phyloP scores from a whole-genome alignment of 2,888 invertebrate genomes.

The Spicauda simplicius region DNA sequence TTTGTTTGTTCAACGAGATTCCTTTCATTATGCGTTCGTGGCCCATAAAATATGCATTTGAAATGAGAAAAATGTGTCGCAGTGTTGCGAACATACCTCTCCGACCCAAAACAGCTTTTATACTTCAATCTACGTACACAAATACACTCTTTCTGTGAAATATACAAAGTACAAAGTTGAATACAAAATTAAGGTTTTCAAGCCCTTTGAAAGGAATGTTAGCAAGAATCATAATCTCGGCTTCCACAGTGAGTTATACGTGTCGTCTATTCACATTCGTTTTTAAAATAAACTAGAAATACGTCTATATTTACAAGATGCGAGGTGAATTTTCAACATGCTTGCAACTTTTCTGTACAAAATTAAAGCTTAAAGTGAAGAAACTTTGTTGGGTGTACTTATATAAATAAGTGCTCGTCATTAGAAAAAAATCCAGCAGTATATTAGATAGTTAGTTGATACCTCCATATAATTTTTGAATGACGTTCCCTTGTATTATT shows the following conservation, averaged over 20 bases:
- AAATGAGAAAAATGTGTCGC: constrained; percentile 83
- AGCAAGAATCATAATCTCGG: constrained; percentile 75
- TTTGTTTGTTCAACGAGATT: constrained; percentile 73
- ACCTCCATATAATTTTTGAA: too few species aligned
- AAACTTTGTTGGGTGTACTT: constrained; percentile 26
- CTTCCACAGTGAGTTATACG: constrained; percentile 68
- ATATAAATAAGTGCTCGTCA: background rate
- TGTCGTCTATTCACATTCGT: constrained; percentile 75
- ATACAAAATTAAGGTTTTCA: constrained; percentile 38
- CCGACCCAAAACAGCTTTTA: constrained; percentile 43
- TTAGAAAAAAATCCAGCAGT: too few species aligned
- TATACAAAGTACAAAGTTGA: constrained; percentile 46
- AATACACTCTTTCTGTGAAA: constrained; percentile 45
- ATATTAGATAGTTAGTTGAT: too few species aligned
- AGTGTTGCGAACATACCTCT: constrained; percentile 56
- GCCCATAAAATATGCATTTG: constrained; percentile 81
- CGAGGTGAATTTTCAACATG: constrained; percentile 27
- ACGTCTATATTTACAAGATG: constrained; percentile 47
- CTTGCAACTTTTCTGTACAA: constrained; percentile 25
- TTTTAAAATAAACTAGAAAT: constrained; percentile 71
- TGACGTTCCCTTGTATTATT: too few species aligned
- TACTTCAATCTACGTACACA: constrained; percentile 17
- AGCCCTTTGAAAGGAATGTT: constrained; percentile 42
- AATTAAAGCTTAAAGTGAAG: constrained; percentile 28
- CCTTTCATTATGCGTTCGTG: constrained; percentile 77